Conservation (phyloP, 2,113 vertebrate species). For the Xyrauchen texanus region DNA sequence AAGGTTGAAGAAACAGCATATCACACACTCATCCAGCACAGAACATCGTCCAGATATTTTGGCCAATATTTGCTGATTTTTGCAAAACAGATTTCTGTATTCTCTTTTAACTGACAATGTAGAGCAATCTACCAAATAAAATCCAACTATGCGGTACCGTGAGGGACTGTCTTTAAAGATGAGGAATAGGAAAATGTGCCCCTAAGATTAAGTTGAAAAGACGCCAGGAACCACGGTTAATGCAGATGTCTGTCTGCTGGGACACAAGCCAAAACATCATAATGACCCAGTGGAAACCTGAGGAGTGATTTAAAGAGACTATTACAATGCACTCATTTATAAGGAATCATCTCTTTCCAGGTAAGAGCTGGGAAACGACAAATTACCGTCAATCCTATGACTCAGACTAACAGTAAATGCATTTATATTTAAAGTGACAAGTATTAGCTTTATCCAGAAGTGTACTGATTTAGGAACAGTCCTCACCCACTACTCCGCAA, state of each 20-base stretch:
- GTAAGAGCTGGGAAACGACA: too few relatives aligned
- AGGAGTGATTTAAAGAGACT: too few relatives aligned
- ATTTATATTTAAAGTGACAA: neutral
- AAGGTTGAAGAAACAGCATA: too few relatives aligned
- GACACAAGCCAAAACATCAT: conserved; percentile 88
- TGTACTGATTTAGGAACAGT: neutral
- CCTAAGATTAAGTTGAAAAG: conserved; percentile 82
- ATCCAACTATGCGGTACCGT: conserved; percentile 75
- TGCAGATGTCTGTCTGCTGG: conserved; percentile 83
- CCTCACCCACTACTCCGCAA: conserved; percentile 79
- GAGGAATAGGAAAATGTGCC: conserved; percentile 84
- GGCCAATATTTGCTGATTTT: neutral
- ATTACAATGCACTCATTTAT: conserved; percentile 13
- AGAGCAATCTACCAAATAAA: conserved; percentile 85
- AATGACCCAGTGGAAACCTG: conserved; percentile 85
- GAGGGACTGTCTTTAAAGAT: conserved; percentile 81
- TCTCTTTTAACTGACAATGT: conserved; percentile 47
- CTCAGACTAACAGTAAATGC: neutral
- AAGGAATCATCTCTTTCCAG: conserved; percentile 1
- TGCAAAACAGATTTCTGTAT: neutral
- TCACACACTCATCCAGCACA: too few relatives aligned
- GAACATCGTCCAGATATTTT: too few relatives aligned
- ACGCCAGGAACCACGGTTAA: conserved; percentile 80
- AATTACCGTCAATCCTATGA: neutral
- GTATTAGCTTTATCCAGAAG: too few relatives aligned